phyloP scores from a whole-genome alignment of 2,797 vertebrate genomes.

The Mus spretus region DNA sequence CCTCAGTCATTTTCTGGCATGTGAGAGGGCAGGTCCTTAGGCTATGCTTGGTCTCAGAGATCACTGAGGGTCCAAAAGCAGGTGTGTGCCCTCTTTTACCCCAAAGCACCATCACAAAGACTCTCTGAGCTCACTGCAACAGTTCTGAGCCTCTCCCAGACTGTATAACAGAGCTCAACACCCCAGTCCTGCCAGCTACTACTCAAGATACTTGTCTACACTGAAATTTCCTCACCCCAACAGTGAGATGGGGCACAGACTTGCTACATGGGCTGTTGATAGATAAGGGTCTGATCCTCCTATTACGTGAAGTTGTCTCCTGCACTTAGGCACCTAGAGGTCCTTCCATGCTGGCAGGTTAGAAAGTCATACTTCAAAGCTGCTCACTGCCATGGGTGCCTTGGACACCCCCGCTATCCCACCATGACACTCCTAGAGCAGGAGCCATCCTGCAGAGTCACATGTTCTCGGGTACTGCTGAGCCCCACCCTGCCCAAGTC shows the following conservation, averaged over 20 bases:
- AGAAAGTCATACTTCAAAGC: background rate
- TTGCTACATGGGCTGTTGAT: rapidly evolving
- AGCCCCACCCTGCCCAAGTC: background rate
- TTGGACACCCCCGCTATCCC: background rate
- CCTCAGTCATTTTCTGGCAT: background rate
- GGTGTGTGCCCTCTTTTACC: background rate
- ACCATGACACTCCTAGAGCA: background rate
- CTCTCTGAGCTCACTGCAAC: rapidly evolving
- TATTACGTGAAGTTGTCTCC: background rate
- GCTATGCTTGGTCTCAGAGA: background rate
- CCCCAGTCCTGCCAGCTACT: background rate
- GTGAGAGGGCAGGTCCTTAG: background rate
- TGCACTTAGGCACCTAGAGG: rapidly evolving
- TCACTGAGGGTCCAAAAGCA: background rate
- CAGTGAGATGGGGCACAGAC: background rate
- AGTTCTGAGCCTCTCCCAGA: background rate
- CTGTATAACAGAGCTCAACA: background rate
- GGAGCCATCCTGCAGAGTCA: background rate
- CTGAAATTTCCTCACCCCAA: background rate
- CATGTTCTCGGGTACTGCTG: background rate
- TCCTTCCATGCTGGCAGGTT: rapidly evolving
- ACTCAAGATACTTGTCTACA: slow-evolving; percentile 27
- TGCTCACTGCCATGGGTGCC: rapidly evolving
- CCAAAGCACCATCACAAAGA: background rate
- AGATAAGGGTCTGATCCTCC: background rate